phyloP scores from a whole-genome alignment of 2,888 invertebrate species.

The Drosophila prolongata region DNA sequence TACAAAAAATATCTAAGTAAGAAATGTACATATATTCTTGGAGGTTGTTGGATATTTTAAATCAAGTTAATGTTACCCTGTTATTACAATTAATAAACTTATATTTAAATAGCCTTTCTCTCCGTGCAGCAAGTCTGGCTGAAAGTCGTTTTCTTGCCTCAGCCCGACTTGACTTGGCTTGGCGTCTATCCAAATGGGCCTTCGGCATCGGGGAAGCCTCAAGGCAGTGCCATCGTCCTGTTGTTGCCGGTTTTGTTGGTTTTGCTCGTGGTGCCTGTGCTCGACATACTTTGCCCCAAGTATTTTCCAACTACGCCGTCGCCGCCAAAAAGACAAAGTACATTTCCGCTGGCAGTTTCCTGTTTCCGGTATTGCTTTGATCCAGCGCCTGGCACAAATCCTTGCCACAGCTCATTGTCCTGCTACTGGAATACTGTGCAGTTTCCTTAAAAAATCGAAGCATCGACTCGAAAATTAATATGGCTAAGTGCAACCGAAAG shows the following conservation, averaged over 20 bases:
- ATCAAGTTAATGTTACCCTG: too few relatives aligned
- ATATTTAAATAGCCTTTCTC: neutral
- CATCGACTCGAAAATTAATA: slow-evolving; percentile 64
- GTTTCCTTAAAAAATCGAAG: slow-evolving; percentile 46
- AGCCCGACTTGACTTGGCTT: slow-evolving; percentile 53
- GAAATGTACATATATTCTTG: too few relatives aligned
- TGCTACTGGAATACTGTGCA: slow-evolving; percentile 12
- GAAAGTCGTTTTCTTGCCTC: slow-evolving; percentile 37
- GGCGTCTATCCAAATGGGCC: slow-evolving; percentile 63
- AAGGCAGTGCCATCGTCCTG: slow-evolving; percentile 17
- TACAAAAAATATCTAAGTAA: too few relatives aligned
- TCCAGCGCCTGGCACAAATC: slow-evolving; percentile 41
- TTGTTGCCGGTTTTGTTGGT: slow-evolving; percentile 29
- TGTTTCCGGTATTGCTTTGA: slow-evolving; percentile 75
- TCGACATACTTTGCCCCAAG: slow-evolving; percentile 75
- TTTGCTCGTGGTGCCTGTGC: slow-evolving; percentile 57
- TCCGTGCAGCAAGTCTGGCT: neutral
- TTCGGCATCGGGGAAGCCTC: slow-evolving; percentile 18
- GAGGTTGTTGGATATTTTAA: too few relatives aligned
- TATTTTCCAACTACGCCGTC: slow-evolving; percentile 69
- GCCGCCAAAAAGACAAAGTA: slow-evolving; percentile 80
- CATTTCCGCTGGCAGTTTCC: slow-evolving; percentile 80
- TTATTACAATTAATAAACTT: too few relatives aligned
- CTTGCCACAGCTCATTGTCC: slow-evolving; percentile 20
- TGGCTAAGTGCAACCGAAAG: slow-evolving; percentile 57